Base-by-base conservation (phyloP, 1,140 invertebrate species). In the Lutraria rhynchaena region DNA sequence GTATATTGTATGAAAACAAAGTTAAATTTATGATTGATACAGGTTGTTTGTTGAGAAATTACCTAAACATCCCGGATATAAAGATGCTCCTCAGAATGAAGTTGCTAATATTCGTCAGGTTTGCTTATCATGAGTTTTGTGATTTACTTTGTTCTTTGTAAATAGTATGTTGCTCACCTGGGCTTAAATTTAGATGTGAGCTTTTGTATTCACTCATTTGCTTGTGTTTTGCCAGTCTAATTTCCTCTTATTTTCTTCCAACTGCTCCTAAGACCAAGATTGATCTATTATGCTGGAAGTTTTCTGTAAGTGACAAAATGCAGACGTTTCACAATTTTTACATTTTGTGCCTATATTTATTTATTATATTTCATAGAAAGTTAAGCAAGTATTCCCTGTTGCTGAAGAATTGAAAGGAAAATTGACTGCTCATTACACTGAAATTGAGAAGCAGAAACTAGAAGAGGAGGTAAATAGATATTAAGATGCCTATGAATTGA, bases 21-120 rank as follows among this genome's bases (percentile, higher is more conserved):
- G n/a, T n/a, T 46, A 7, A 46, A 46, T 11, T 11, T 46, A 11
- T 46, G 44, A n/a, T 19, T 81, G 84, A 92, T 93, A 35, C 84
- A 96, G 95, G 83, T 93, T 99, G 85, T 98, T 98, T 93, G 89
- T 99, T 74, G 97, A 99, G 91, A 98, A 98, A 93, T 95, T 98
- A 83, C 94, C 95, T 74, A 94, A 95, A 86, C 97, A 99, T 94
- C 97, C 97, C 17, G 95, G 96, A 63, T 98, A 96, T 92, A 93
- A 94, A 53, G 93, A 92, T 46, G 94, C 96, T 33, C 94, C 96
- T 31, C 82, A 92, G n/a, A 93, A 94, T 78, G 95, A 97, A 22
- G 95, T 95, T 89, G 88, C 93, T 27, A 93, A 94, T 11, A 97
- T 95, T 89, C 95, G 90, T 86, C 89, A 91, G 86, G 92, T 92